Percentiles rank a stretch among this genome's conserved stretches.
Conservation (phyloP, 2,888 invertebrate genomes). For the Falcaria lacertinaria region DNA sequence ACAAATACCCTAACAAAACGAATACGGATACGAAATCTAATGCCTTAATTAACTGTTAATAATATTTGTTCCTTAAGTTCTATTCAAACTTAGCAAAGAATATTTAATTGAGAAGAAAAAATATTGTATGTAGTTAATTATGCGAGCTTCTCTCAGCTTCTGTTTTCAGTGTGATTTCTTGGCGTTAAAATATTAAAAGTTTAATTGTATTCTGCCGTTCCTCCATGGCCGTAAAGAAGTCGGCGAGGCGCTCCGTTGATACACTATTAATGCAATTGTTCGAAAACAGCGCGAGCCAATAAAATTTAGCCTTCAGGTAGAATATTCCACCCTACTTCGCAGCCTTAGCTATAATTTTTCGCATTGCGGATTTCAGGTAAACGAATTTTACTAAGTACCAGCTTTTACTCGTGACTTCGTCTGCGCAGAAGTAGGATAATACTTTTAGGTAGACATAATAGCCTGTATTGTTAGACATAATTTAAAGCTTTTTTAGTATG, state of each 20-base stretch:
- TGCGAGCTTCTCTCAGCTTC: constrained; percentile 28
- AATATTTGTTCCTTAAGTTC: too few relatives aligned
- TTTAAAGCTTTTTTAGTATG: too few relatives aligned
- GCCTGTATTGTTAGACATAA: too few relatives aligned
- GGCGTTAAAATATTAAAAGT: constrained; percentile 68
- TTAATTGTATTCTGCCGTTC: constrained; percentile 63
- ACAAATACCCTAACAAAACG: too few relatives aligned
- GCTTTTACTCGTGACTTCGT: constrained; percentile 28
- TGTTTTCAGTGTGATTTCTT: constrained; percentile 50
- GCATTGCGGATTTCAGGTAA: constrained; percentile 70
- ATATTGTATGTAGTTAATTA: constrained; percentile 43
- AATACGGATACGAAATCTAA: too few relatives aligned
- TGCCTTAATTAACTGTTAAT: too few relatives aligned
- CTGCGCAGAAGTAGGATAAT: constrained; percentile 3
- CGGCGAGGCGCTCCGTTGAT: constrained; percentile 62
- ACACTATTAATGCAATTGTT: constrained; percentile 79
- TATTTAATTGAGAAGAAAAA: constrained; percentile 15
- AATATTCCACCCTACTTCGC: constrained; percentile 65
- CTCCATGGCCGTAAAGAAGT: constrained; percentile 65
- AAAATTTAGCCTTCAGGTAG: constrained; percentile 74
- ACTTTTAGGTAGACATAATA: too few relatives aligned
- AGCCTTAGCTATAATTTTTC: constrained; percentile 71
- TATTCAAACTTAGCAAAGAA: constrained; percentile 3
- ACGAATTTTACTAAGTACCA: constrained; percentile 40
- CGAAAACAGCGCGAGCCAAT: constrained; percentile 69